Evolutionary conservation across 2,113 vertebrate genomes (phyloP).

Genomic region (Hylia prasina): DNA sequence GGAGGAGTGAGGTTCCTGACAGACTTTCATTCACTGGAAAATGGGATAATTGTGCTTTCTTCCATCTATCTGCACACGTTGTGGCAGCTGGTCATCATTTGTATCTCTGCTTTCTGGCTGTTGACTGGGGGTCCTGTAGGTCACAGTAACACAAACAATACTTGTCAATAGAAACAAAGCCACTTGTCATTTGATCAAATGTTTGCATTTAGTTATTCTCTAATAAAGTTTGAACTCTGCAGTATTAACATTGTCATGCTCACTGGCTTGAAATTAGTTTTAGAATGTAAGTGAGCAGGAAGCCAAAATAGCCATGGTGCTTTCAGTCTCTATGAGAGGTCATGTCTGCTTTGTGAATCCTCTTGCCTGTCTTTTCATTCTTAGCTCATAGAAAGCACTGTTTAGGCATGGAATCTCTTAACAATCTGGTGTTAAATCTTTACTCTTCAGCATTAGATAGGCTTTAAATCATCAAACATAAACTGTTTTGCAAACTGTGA

Average conservation of each 20-base stretch:
- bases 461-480: background rate
- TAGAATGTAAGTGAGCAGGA: background rate
- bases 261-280: background rate
- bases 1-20: background rate
- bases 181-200: slow-evolving; percentile 10
- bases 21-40: background rate
- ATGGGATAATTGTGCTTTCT: slow-evolving; percentile 12
- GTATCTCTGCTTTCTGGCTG: background rate
- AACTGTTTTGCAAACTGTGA: background rate
- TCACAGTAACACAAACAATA: background rate
- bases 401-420: background rate
- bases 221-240: slow-evolving; percentile 12
- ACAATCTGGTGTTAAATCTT: background rate
- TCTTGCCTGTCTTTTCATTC: background rate
- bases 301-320: background rate
- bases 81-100: slow-evolving; percentile 14
- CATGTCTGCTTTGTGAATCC: background rate
- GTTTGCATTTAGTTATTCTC: background rate
- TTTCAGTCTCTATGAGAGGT: background rate
- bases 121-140: background rate
- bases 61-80: background rate
- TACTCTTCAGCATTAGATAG: background rate
- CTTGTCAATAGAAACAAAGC: slow-evolving; percentile 14
- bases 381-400: background rate
- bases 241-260: background rate